These are phyloP conservation scores for Oryctolagus cuniculus DNA, from an alignment of 2,113 vertebrate genomes.

Conservation along the genomic window mOryCun1.1 NC_091451.1:41038501-41039000, in stretches of 20 bases:
- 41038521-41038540: neutral
- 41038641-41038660: neutral
- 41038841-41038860: too few relatives aligned
- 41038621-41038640: neutral
- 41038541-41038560: too few relatives aligned
- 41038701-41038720: fast-evolving
- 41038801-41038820: too few relatives aligned
- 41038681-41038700: fast-evolving
- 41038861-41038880: too few relatives aligned
- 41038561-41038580: neutral
- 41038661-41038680: neutral
- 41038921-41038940: neutral
- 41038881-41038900: neutral
- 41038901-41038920: neutral
- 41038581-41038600: constrained; percentile 24
- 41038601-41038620: constrained; percentile 9
- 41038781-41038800: too few relatives aligned
- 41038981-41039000: neutral
- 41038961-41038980: neutral
- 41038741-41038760: fast-evolving
- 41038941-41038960: neutral
- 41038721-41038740: neutral
- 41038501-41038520: neutral
- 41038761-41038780: fast-evolving
- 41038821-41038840: too few relatives aligned